Conservation (phyloP, 2,797 vertebrate species). For the Glossophaga mutica region DNA sequence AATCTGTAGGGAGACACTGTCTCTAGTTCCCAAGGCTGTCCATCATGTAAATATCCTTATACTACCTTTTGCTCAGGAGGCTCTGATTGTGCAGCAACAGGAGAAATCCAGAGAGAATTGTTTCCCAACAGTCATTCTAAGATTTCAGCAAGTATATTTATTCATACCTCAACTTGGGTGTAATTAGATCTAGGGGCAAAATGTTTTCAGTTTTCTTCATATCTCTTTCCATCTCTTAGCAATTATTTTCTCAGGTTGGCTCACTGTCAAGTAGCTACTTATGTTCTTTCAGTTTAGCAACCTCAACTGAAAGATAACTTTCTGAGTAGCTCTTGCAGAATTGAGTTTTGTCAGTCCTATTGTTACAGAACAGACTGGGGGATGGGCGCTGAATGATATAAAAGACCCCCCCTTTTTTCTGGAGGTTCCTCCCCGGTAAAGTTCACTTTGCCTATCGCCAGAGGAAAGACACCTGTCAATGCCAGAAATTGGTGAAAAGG, state of each 20-base stretch:
- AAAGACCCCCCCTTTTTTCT: too few species aligned
- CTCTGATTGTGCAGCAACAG: neutral
- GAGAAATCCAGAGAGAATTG: neutral
- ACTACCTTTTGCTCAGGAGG: neutral
- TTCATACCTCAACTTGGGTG: neutral
- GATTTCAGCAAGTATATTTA: neutral
- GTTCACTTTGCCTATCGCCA: too few species aligned
- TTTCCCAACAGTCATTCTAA: neutral
- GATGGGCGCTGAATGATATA: too few species aligned
- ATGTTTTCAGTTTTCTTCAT: neutral
- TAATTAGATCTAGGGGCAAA: neutral
- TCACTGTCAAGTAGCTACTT: neutral
- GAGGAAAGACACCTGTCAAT: too few species aligned
- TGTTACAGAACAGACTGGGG: too few species aligned
- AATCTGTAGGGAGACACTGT: neutral
- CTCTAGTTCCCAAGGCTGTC: neutral
- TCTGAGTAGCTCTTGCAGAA: neutral
- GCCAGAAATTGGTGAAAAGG: too few species aligned
- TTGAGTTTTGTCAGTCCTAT: neutral
- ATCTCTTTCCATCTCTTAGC: neutral
- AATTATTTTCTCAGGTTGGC: neutral
- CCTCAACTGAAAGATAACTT: constrained; percentile 5
- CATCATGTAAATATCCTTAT: neutral
- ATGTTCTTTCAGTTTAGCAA: neutral
- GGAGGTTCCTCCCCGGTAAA: too few species aligned